Conservation (phyloP, 2,797 vertebrate species). For the Neosilurus hyrtlii region DNA sequence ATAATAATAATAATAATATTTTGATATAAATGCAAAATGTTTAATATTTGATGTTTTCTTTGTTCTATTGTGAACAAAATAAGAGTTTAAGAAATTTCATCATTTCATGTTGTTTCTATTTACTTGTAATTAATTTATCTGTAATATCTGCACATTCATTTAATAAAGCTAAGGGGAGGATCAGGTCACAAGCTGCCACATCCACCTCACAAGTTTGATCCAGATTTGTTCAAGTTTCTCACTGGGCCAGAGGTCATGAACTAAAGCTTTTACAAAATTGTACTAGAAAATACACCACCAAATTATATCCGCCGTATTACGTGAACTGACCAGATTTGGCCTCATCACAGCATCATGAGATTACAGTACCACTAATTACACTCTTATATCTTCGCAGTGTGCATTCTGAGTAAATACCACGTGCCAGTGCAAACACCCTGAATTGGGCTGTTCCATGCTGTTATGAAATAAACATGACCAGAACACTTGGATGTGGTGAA, state of each 20-base stretch:
- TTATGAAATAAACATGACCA: not conserved
- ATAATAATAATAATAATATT: too few species aligned
- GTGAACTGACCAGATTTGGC: not conserved
- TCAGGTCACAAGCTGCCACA: constrained; percentile 19
- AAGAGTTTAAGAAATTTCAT: too few species aligned
- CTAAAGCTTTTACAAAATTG: too few species aligned
- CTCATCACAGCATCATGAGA: not conserved
- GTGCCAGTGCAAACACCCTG: not conserved
- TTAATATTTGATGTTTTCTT: too few species aligned
- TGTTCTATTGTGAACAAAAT: too few species aligned
- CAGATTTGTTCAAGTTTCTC: constrained; percentile 53
- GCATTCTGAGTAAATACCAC: not conserved
- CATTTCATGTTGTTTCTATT: too few species aligned
- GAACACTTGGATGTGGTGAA: not conserved
- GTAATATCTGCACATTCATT: too few species aligned
- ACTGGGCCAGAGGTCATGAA: constrained; percentile 8
- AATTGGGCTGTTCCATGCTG: not conserved
- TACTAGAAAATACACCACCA: too few species aligned
- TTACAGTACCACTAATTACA: not conserved
- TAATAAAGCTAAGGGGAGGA: not conserved
- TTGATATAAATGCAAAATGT: too few species aligned
- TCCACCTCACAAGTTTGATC: not conserved
- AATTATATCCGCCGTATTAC: too few species aligned
- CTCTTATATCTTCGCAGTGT: not conserved
- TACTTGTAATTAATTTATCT: too few species aligned